Percentiles rank a stretch among this genome's conserved stretches.
Conservation (phyloP, 53 echinoderm and acorn worm species). For the Temnopleurus reevesii region DNA sequence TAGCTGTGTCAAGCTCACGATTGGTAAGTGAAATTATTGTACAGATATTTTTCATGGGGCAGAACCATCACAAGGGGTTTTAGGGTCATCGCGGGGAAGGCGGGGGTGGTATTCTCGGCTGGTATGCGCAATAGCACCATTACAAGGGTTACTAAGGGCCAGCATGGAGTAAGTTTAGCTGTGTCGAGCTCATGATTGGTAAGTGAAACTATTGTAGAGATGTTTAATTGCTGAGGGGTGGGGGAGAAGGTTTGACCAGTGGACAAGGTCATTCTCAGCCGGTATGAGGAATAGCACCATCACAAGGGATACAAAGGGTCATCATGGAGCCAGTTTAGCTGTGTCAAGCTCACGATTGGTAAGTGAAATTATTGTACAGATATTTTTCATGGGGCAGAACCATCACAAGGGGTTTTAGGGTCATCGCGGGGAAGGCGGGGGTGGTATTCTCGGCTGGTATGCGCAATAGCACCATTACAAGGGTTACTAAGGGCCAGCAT, state of each 20-base stretch:
- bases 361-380: too few relatives aligned
- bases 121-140: conserved; percentile 75
- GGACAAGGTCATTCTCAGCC: conserved; percentile 90
- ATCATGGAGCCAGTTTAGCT: conserved; percentile 66
- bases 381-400: too few relatives aligned
- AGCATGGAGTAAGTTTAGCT: conserved; percentile 65
- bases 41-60: too few relatives aligned
- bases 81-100: too few relatives aligned
- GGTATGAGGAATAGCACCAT: conserved; percentile 80
- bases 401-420: too few relatives aligned
- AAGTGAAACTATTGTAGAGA: conserved; percentile 26
- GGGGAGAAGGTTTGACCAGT: conserved; percentile 39
- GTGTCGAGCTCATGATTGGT: conserved; percentile 88
- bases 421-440: too few relatives aligned
- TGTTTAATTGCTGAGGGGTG: background rate
- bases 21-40: conserved; percentile 79
- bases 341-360: conserved; percentile 93
- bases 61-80: too few relatives aligned
- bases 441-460: conserved; percentile 89
- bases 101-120: conserved; percentile 91
- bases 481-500: conserved; percentile 64
- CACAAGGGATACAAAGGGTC: conserved; percentile 79
- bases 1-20: conserved; percentile 90
- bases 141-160: conserved; percentile 73
- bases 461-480: conserved; percentile 75